These are phyloP conservation scores for Pheosia gnoma DNA, from an alignment of 2,888 invertebrate genomes.

Conservation along the genomic window DNA sequence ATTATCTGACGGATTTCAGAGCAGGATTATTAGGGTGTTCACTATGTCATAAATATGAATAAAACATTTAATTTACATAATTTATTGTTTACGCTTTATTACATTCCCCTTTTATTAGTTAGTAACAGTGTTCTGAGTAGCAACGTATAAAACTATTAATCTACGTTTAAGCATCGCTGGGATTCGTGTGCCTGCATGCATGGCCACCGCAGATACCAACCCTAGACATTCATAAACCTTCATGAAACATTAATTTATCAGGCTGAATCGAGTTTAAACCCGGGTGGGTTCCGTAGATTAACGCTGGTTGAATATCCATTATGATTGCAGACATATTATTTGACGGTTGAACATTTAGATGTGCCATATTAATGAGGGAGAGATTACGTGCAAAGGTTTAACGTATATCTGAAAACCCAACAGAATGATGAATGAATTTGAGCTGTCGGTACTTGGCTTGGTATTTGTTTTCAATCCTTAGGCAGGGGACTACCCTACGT, in stretches of 20 bases:
- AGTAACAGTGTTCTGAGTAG: too few relatives aligned
- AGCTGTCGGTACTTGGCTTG: neutral
- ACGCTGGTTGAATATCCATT: conserved; percentile 29
- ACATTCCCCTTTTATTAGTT: too few relatives aligned
- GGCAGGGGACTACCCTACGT: too few relatives aligned
- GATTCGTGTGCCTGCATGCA: neutral
- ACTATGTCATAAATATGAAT: neutral
- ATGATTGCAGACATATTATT: conserved; percentile 27
- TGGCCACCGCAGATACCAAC: conserved; percentile 9
- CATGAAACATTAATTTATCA: conserved; percentile 37
- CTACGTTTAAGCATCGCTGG: neutral
- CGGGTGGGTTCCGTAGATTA: conserved; percentile 28
- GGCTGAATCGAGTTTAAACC: conserved; percentile 27
- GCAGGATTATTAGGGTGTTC: conserved; percentile 30
- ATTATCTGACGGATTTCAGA: conserved; percentile 16
- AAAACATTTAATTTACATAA: too few relatives aligned
- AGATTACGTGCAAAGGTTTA: neutral
- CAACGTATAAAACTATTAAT: neutral
- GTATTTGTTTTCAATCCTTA: neutral
- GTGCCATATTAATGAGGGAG: neutral
- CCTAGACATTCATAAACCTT: conserved; percentile 18
- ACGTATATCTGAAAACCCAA: neutral
- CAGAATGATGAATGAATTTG: neutral
- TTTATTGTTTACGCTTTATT: too few relatives aligned
- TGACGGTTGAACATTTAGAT: neutral